phyloP scores from a whole-genome alignment of 2,113 vertebrate species.

The Seriola dumerili region DNA sequence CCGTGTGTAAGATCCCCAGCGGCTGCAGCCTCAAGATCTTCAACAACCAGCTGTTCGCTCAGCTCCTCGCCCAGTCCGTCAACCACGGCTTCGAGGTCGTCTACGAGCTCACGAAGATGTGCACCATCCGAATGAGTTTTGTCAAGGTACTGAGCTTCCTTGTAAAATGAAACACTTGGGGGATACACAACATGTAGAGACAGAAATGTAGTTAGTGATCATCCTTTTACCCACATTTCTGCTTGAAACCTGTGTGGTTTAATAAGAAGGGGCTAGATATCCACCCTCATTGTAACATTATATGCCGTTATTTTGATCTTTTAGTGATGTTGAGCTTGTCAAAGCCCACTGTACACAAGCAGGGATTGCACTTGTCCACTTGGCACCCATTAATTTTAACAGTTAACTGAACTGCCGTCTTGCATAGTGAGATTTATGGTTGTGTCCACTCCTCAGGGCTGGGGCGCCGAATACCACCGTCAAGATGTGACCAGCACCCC shows the following conservation, averaged over 20 bases:
- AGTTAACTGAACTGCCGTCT: background rate
- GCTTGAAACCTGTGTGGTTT: no score
- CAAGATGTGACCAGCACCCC: constrained; percentile 99
- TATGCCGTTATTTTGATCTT: constrained; percentile 47
- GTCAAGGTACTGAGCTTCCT: constrained; percentile 89
- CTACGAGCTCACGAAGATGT: constrained; percentile 99
- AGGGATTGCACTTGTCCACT: constrained; percentile 8
- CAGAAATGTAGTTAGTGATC: background rate
- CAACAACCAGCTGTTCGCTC: constrained; percentile 98
- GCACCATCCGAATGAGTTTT: constrained; percentile 98
- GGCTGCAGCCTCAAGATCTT: constrained; percentile 99
- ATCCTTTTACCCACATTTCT: background rate
- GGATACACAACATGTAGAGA: background rate
- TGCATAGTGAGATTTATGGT: constrained; percentile 4
- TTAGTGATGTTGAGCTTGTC: constrained; percentile 7
- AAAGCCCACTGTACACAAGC: constrained; percentile 26
- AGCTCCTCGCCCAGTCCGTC: constrained; percentile 96
- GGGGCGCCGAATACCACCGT: constrained; percentile 98
- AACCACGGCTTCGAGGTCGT: constrained; percentile 98
- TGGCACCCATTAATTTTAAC: constrained; percentile 5
- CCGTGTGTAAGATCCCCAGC: constrained; percentile 97
- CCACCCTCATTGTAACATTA: constrained; percentile 36
- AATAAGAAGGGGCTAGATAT: constrained; percentile 1
- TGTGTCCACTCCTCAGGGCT: constrained; percentile 88
- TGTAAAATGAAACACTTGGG: background rate